Evolutionary conservation across 2,888 invertebrate species (phyloP).

Genomic region (Cataglyphis cursor): DNA sequence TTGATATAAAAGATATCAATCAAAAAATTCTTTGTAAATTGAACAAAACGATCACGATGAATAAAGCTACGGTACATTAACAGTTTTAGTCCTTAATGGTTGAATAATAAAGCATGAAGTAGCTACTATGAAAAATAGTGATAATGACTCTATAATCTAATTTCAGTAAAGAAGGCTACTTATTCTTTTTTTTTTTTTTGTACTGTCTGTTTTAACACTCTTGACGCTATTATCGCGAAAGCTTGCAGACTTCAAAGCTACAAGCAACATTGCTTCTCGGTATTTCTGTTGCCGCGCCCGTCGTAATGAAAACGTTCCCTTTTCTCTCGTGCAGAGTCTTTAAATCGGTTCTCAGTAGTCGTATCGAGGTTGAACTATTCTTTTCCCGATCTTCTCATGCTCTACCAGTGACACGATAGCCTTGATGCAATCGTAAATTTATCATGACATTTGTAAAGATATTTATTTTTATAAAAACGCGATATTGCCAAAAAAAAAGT

Average conservation of each 20-base stretch:
- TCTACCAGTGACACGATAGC: constrained; percentile 52
- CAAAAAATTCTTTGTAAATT: not conserved
- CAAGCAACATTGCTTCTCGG: constrained; percentile 73
- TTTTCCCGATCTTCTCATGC: constrained; percentile 53
- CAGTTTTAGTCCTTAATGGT: not conserved
- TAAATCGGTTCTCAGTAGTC: constrained; percentile 76
- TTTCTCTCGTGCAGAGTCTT: constrained; percentile 53
- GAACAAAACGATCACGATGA: not conserved
- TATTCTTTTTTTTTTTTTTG: not conserved
- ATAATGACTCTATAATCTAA: not conserved
- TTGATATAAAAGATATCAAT: constrained; percentile 4
- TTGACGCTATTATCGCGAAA: constrained; percentile 21
- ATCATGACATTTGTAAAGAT: not conserved
- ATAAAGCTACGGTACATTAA: not conserved
- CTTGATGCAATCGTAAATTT: constrained; percentile 33
- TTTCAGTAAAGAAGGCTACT: not conserved
- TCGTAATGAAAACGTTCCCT: constrained; percentile 43
- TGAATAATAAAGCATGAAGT: not conserved
- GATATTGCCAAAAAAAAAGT: not conserved
- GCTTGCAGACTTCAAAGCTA: constrained; percentile 56
- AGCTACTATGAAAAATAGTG: constrained; percentile 17
- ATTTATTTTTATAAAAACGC: not conserved
- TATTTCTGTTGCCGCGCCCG: constrained; percentile 68
- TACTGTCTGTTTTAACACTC: constrained; percentile 21
- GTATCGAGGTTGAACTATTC: constrained; percentile 50